A percentile compares a stretch with the other conserved stretches of the same genome.
Evolutionary conservation across 2,113 vertebrate genomes (phyloP).

Genomic region (Cavia porcellus): DNA sequence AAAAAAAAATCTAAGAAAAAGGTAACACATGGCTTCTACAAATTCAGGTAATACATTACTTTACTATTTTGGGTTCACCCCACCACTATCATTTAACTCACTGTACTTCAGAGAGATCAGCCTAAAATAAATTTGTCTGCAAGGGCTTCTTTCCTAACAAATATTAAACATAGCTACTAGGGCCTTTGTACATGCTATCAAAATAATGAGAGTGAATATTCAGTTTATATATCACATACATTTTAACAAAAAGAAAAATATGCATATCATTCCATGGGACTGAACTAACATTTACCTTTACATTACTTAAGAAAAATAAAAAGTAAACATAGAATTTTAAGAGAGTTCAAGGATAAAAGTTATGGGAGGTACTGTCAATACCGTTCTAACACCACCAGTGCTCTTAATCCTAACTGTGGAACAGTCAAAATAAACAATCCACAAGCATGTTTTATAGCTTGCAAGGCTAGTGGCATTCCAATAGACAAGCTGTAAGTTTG

Average conservation of each 20-base stretch:
- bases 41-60: conserved; percentile 18
- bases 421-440: background rate
- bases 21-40: background rate
- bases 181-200: conserved; percentile 63
- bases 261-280: conserved; percentile 25
- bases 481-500: background rate
- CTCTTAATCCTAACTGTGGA: background rate
- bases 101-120: conserved; percentile 45
- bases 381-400: background rate
- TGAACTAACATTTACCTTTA: conserved; percentile 63
- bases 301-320: conserved; percentile 57
- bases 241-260: conserved; percentile 65
- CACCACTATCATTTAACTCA: conserved; percentile 20
- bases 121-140: conserved; percentile 70
- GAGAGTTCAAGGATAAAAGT: conserved; percentile 42
- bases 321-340: background rate
- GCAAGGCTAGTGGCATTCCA: background rate
- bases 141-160: conserved; percentile 66
- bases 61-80: background rate
- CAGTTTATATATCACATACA: conserved; percentile 50
- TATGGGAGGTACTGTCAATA: background rate
- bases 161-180: conserved; percentile 67
- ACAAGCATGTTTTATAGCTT: background rate
- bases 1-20: background rate
- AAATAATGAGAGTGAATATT: conserved; percentile 73